Base-by-base conservation (phyloP, 2,797 vertebrate genomes). In the Echeneis naucrates region DNA sequence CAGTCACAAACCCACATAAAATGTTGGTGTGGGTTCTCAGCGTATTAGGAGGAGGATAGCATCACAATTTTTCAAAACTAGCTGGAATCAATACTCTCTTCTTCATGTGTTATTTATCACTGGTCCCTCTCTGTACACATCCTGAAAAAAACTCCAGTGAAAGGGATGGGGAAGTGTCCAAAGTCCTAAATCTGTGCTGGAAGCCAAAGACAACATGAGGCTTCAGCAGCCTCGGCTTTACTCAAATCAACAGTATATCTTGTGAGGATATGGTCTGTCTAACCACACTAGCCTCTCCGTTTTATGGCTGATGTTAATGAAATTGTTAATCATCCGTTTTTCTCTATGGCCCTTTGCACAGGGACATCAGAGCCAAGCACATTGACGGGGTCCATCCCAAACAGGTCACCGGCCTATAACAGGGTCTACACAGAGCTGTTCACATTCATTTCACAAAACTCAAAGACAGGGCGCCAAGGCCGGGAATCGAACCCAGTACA, bases 1-100 rank as follows among this genome's bases (percentile, higher is more conserved):
- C 56, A 78, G 66, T 65, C 64, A 75, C 77, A 64, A 1, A 0
- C 52, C 62, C 64, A 56, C 72, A 42, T 14, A 68, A 68, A 75
- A 66, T 77, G 52, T 48, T 0, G 11, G 54, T 59, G 59, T 72
- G 10, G 55, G 67, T 77, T 75, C 62, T 80, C 19, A 30, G 27
- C 72, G 70, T 59, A 21, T 70, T 74, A 56, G 6, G 79, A 64
- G 6, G 81, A 64, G 71, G 52, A 67, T 14, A 48, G 27, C 14
- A 38, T 58, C 42, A 30, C 53, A 38, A 6, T 47, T 56, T 50
- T 45, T 64, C 35, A 21, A 23, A 12, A 12, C 30, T 14, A 50
- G n/a, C 55, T 60, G 32, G n/a, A 59, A 72, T 42, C 51, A 52
- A 55, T 19, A 45, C 8, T 51, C 4, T 13, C 10, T 0, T n/a